A percentile compares a stretch with the other conserved stretches of the same genome.
Conservation (phyloP, 2,797 vertebrate species). For the Crenuchus spilurus region DNA sequence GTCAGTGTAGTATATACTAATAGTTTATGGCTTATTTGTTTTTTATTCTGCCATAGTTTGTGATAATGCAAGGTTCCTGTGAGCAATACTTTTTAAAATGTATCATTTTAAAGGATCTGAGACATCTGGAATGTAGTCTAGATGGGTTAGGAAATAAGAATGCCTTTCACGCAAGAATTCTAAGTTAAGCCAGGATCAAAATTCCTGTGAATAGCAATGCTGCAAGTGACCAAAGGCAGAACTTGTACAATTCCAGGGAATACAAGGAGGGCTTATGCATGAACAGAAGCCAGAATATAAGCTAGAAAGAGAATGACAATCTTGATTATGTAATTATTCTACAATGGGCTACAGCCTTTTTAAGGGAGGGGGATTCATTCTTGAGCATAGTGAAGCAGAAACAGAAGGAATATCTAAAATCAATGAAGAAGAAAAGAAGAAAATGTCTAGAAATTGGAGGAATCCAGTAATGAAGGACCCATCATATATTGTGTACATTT, state of each 20-base stretch:
- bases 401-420: not conserved
- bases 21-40: not conserved
- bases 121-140: too few relatives aligned
- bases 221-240: not conserved
- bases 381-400: not conserved
- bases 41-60: too few relatives aligned
- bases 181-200: not conserved
- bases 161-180: too few relatives aligned
- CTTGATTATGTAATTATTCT: not conserved
- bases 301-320: not conserved
- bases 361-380: too few relatives aligned
- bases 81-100: too few relatives aligned
- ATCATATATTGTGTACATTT: not conserved
- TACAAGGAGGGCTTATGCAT: not conserved
- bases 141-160: too few relatives aligned
- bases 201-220: not conserved
- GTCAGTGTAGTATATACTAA: too few relatives aligned
- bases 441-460: not conserved
- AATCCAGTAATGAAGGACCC: not conserved
- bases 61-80: too few relatives aligned
- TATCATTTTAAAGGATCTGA: too few relatives aligned
- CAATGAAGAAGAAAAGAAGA: not conserved
- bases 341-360: not conserved
- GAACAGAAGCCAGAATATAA: not conserved
- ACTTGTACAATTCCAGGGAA: not conserved